Percentiles rank a stretch among this genome's conserved stretches.
Conservation (phyloP, 2,797 vertebrate genomes). For the Anguilla pacifica region DNA sequence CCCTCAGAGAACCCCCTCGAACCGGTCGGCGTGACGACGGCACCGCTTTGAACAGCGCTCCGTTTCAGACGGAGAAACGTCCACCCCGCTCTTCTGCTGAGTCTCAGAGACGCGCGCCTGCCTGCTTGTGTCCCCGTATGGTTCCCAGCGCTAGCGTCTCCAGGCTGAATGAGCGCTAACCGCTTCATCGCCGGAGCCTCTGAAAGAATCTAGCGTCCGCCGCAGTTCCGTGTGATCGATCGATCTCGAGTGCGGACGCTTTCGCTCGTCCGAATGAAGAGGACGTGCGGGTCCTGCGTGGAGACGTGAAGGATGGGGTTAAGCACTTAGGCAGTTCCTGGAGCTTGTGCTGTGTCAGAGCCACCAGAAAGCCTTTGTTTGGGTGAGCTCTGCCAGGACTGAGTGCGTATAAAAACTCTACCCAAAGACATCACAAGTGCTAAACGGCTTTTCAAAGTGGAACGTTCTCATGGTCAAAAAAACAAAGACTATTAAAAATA, state of each 20-base stretch:
- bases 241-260: not conserved
- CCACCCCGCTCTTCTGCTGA: not conserved
- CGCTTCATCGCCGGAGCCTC: not conserved
- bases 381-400: slow-evolving; percentile 53
- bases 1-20: slow-evolving; percentile 28
- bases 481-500: not conserved
- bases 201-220: not conserved
- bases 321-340: not conserved
- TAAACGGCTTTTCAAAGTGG: too few relatives aligned
- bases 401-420: slow-evolving; percentile 27
- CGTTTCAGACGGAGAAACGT: slow-evolving; percentile 26
- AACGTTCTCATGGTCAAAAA: not conserved
- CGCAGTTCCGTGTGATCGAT: too few relatives aligned
- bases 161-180: not conserved
- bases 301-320: not conserved
- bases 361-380: slow-evolving; percentile 45
- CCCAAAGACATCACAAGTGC: not conserved
- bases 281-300: not conserved
- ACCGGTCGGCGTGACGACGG: slow-evolving; percentile 49
- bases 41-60: slow-evolving; percentile 45
- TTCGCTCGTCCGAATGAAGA: not conserved
- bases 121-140: not conserved
- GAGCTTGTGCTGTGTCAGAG: not conserved
- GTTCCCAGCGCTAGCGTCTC: not conserved
- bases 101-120: not conserved